These are phyloP conservation scores for Hirtodrosophila alboralis DNA, from an alignment of 2,888 invertebrate species.

Conservation along the genomic window DNA sequence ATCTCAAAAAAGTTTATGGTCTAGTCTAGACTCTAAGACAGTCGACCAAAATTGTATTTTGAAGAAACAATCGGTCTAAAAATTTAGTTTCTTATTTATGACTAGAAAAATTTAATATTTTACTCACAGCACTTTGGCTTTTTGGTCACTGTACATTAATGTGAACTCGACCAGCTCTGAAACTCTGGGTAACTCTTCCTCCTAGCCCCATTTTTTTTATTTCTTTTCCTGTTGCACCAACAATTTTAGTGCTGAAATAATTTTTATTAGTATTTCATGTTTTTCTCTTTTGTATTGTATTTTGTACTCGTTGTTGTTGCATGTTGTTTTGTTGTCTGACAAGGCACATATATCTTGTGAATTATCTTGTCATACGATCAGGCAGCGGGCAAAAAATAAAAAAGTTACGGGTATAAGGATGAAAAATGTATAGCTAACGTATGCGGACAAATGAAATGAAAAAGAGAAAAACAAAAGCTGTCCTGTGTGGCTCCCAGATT, in stretches of 20 bases:
- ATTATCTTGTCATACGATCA: conserved; percentile 77
- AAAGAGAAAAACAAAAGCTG: conserved; percentile 30
- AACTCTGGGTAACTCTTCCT: conserved; percentile 30
- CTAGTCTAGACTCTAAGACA: too few relatives aligned
- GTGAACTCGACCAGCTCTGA: conserved; percentile 25
- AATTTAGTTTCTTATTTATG: too few relatives aligned
- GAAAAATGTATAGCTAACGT: conserved; percentile 35
- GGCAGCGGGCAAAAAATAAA: conserved; percentile 30
- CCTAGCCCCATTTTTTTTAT: conserved; percentile 28
- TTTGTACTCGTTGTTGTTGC: conserved; percentile 36
- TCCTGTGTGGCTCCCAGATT: conserved; percentile 9
- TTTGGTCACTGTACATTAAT: conserved; percentile 6
- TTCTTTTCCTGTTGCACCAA: conserved; percentile 29
- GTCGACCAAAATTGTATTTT: too few relatives aligned
- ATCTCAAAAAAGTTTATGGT: too few relatives aligned
- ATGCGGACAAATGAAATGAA: conserved; percentile 41
- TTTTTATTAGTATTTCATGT: conserved; percentile 54
- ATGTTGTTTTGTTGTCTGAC: conserved; percentile 62
- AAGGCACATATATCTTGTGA: conserved; percentile 74
- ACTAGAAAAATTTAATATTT: too few relatives aligned
- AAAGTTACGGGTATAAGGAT: conserved; percentile 28
- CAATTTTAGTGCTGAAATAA: conserved; percentile 58
- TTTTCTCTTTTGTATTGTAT: conserved; percentile 38
- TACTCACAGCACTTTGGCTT: too few relatives aligned
- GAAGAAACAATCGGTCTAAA: too few relatives aligned